Evolutionary conservation across 2,888 invertebrate genomes (phyloP), one percentile per base, ranked within the genome.

Genomic region (Tinea semifulvella): DNA sequence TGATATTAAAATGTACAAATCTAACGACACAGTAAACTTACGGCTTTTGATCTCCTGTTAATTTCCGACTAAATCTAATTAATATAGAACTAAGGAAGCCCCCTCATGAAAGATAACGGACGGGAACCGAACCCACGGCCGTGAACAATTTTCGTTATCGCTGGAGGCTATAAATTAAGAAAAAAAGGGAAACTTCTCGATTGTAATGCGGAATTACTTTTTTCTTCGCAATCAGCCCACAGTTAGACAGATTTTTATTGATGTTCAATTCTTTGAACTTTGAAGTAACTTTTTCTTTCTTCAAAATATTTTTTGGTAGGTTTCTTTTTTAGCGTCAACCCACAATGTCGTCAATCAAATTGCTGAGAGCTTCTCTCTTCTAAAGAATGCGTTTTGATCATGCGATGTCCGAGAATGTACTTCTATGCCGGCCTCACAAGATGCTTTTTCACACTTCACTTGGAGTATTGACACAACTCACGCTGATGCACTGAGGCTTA

Each of bases 161-260:
- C 56, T 50, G 36, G 44, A 28, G 35, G 52, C 53, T 44, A 56
- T 56, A 56, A 56, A 56, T 56, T 55, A 56, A 43, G 43, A 49
- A 51, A 48, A 49, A 50, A 46, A 42, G 26, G 42, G 42, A 17
- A 40, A 42, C 17, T 36, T 36, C 36, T 8, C 11, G 18, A 36
- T 36, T n/a, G 36, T n/a, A 36, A 2, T 36, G 10, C 36, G 36
- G 18, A 36, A 36, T 36, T 16, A 36, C 36, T 36, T 36, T 36
- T 36, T 18, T 36, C 36, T 18, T 36, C 16, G 16, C 18, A 14
- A n/a, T 17, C 16, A 17, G 17, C 16, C 6, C 36, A 27, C 31
- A 31, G 31, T 36, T 36, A 36, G 18, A 36, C 17, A 36, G 36
- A 36, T 36, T 18, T 31, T 36, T 36, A 36, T 36, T 36, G 36